Percentiles rank a stretch among this genome's conserved stretches.
phyloP scores from a whole-genome alignment of 2,888 invertebrate species.

The Drosophila hamatofila region DNA sequence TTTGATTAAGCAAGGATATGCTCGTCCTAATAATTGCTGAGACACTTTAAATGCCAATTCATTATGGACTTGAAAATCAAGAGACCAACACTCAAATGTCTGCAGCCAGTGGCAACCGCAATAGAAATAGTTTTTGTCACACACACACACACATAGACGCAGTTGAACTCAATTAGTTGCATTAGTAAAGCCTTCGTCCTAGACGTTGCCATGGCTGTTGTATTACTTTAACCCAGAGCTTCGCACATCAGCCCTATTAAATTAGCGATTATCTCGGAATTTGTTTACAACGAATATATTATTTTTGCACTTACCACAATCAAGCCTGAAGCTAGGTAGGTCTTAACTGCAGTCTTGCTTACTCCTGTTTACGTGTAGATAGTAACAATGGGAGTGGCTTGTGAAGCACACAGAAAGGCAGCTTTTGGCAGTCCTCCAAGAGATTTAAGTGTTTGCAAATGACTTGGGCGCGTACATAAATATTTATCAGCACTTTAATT shows the following conservation, averaged over 20 bases:
- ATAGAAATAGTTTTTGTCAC: not conserved
- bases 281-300: slow-evolving; percentile 70
- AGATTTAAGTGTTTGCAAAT: slow-evolving; percentile 23
- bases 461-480: slow-evolving; percentile 4
- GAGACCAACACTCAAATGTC: not conserved
- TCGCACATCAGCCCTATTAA: slow-evolving; percentile 35
- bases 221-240: not conserved
- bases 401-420: not conserved
- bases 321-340: slow-evolving; percentile 4
- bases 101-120: not conserved
- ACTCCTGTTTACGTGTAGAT: not conserved
- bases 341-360: slow-evolving; percentile 9
- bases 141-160: slow-evolving; percentile 2
- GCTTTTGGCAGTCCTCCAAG: slow-evolving; percentile 39
- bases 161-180: slow-evolving; percentile 16
- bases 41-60: not conserved
- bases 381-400: slow-evolving; percentile 6
- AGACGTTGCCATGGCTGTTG: not conserved
- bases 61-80: not conserved
- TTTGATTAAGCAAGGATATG: not conserved
- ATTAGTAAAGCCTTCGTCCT: not conserved
- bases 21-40: not conserved
- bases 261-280: slow-evolving; percentile 62
- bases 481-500: not conserved
- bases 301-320: slow-evolving; percentile 56